These are phyloP conservation scores for Acanthis flammea DNA, from an alignment of 2,797 vertebrate genomes.

Conservation along the genomic window DNA sequence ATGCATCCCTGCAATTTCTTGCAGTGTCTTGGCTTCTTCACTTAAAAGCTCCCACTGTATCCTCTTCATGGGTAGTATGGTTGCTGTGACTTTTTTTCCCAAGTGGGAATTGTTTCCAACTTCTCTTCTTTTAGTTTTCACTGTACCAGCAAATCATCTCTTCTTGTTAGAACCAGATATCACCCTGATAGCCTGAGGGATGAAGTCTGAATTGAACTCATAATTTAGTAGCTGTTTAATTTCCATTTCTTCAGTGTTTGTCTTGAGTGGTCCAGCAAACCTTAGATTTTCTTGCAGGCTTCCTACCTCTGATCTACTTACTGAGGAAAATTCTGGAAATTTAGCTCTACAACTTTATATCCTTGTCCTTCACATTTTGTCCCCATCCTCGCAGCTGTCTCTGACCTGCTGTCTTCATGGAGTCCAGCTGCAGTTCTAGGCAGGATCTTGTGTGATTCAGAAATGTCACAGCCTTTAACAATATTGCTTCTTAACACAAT, in stretches of 20 bases:
- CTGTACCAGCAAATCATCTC: background rate
- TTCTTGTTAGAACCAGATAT: background rate
- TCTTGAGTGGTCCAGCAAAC: background rate
- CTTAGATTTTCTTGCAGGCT: background rate
- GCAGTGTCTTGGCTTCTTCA: background rate
- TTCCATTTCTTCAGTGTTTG: background rate
- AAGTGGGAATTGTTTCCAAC: background rate
- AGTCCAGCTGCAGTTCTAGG: background rate
- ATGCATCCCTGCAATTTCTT: background rate
- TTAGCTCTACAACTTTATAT: background rate
- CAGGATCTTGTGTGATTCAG: background rate
- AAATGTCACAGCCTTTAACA: background rate
- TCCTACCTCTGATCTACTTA: background rate
- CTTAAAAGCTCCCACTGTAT: background rate
- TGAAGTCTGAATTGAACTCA: background rate
- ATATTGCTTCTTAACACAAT: background rate
- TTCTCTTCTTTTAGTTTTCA: background rate
- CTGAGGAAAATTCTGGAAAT: background rate
- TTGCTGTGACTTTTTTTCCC: background rate
- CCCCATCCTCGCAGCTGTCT: background rate
- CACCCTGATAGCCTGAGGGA: background rate
- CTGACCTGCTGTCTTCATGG: background rate
- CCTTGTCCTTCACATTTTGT: background rate
- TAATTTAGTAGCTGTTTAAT: background rate
- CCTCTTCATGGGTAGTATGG: background rate